Evolutionary conservation across 2,797 vertebrate genomes (phyloP), one percentile per base, ranked within the genome.

Genomic region (Bucorvus abyssinicus): DNA sequence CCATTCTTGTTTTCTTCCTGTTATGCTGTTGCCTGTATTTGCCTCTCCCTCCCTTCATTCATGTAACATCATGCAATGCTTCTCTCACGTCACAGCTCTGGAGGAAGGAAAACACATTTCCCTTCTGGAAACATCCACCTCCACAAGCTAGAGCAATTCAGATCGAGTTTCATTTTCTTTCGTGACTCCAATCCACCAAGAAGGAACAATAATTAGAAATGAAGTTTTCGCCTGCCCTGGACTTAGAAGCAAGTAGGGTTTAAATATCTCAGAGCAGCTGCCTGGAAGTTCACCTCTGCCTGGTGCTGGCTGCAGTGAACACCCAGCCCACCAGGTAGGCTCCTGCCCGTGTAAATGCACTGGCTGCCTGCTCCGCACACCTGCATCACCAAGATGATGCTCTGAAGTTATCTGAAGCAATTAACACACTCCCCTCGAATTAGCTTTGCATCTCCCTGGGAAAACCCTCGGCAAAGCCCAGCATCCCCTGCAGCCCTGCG

Each of bases 261-360:
- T 47, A 50, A 30, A 64, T 70, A 68, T 11, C 52, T 2, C 22
- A 2, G 50, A 34, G 5, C 45, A 36, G 47, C 44, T 44, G 42
- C 84, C 27, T 67, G 53, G 24, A 69, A 85, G 67, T 26, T 34
- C 19, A 34, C 6, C 26, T 44, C 50, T 49, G 73, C 68, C 42
- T 18, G 32, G 20, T 26, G 56, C 61, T 34, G 71, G 27, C n/a
- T 40, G 17, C 42, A 10, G 47, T 4, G 65, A 88, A 27, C 53
- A 27, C 42, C n/a, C 67, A 64, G 60, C 55, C 27, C 64, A 59
- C 34, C 14, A 7, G 8, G 13, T 26, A 59, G 60, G 27, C 27
- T 81, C 47, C 57, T 2, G 23, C 1, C 0, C 1, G 0, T 14
- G 47, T 15, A 40, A 60, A 89, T 0, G 1, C 47, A 13, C 36